Percentiles rank a stretch among this genome's conserved stretches.
phyloP scores from a whole-genome alignment of 2,113 vertebrate genomes.

The Gulo gulo region DNA sequence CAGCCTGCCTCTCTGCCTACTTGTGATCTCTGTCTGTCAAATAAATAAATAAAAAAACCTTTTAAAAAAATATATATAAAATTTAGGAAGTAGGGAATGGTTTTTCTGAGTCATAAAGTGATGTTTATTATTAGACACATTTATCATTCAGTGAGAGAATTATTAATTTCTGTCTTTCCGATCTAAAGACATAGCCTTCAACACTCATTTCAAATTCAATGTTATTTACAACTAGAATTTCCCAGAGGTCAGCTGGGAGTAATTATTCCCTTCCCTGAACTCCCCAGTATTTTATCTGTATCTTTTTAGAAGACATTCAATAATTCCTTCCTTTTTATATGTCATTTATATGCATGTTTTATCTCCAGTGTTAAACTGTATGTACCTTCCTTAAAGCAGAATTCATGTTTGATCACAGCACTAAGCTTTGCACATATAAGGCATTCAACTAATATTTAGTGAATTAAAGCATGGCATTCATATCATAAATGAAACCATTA shows the following conservation, averaged over 20 bases:
- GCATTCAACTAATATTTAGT: not conserved
- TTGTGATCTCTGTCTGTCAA: no score
- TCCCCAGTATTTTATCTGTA: not conserved
- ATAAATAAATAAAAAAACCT: no score
- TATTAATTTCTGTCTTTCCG: not conserved
- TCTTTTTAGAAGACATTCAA: not conserved
- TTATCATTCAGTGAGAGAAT: slow-evolving; percentile 12
- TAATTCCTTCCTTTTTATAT: slow-evolving; percentile 36
- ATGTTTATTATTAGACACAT: not conserved
- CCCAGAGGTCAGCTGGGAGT: not conserved
- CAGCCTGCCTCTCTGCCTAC: no score
- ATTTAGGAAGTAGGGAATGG: not conserved
- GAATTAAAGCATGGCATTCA: not conserved
- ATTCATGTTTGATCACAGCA: slow-evolving; percentile 35
- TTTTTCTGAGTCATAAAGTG: slow-evolving; percentile 17
- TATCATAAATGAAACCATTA: not conserved
- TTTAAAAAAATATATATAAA: no score
- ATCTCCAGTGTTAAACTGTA: not conserved
- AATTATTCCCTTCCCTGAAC: not conserved
- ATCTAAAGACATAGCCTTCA: not conserved
- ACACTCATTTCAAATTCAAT: not conserved
- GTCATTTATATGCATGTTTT: not conserved
- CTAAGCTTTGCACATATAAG: not conserved
- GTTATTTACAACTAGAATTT: not conserved
- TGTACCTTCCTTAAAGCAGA: not conserved